Evolutionary conservation across 2,888 invertebrate species (phyloP).

Genomic region (Tinea trinotella): DNA sequence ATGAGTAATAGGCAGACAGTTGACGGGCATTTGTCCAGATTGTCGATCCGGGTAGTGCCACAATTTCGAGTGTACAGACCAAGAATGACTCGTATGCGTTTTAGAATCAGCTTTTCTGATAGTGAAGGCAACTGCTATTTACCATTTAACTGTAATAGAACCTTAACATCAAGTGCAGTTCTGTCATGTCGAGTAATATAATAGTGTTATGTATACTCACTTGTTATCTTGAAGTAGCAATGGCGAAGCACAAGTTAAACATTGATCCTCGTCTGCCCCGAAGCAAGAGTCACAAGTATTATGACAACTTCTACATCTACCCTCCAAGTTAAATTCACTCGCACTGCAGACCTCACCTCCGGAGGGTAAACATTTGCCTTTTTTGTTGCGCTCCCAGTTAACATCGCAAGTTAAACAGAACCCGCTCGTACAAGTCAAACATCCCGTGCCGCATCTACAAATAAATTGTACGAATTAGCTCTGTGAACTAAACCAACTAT

Average conservation of each 20-base stretch:
- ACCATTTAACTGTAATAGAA: no score
- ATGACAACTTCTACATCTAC: conserved; percentile 82
- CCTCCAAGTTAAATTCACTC: conserved; percentile 74
- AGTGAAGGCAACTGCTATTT: no score
- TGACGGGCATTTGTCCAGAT: no score
- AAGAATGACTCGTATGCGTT: neutral
- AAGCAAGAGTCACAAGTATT: conserved; percentile 87
- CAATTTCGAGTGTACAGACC: no score
- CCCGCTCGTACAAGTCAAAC: conserved; percentile 80
- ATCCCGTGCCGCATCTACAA: conserved; percentile 80
- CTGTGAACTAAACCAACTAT: conserved; percentile 1
- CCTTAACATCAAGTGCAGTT: no score
- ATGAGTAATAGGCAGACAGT: no score
- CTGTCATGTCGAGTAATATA: no score
- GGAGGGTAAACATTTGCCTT: conserved; percentile 80
- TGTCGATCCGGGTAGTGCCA: no score
- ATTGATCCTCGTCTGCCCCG: conserved; percentile 80
- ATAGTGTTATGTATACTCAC: conserved; percentile 31
- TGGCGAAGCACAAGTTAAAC: conserved; percentile 82
- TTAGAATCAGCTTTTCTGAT: no score
- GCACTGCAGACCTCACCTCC: conserved; percentile 79
- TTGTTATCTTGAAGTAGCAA: conserved; percentile 77
- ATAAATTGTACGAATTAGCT: conserved; percentile 20
- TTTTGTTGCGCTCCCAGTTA: conserved; percentile 83
- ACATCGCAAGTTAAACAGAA: conserved; percentile 81